phyloP scores from a whole-genome alignment of 2,113 vertebrate genomes.

The Origma solitaria region DNA sequence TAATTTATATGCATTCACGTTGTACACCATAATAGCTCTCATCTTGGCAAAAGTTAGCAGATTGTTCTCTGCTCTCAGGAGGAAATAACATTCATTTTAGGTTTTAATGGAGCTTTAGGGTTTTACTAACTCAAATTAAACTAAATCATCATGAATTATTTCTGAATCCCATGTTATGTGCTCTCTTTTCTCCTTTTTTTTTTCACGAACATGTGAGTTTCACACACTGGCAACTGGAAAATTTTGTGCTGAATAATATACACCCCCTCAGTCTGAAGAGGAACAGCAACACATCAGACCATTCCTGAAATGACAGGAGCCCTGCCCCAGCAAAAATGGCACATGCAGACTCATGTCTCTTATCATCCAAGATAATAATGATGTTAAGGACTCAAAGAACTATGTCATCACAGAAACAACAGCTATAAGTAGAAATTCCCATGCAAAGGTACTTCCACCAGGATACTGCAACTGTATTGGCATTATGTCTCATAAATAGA shows the following conservation, averaged over 20 bases:
- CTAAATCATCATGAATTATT: constrained; percentile 47
- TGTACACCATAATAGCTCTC: background rate
- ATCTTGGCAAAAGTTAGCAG: constrained; percentile 33
- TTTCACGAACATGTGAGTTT: background rate
- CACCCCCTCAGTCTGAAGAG: background rate
- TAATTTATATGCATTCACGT: background rate
- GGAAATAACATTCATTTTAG: constrained; percentile 27
- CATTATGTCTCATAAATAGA: background rate
- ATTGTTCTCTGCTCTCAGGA: constrained; percentile 25
- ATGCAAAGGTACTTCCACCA: background rate
- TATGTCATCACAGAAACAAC: background rate
- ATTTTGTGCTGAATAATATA: background rate
- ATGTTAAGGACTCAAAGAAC: background rate
- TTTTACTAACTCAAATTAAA: constrained; percentile 51
- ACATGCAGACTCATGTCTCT: background rate
- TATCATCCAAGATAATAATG: background rate
- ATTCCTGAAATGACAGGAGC: background rate
- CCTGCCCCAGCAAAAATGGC: background rate
- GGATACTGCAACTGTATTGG: background rate
- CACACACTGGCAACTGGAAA: background rate
- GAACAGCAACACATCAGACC: background rate
- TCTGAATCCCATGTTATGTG: constrained; percentile 37
- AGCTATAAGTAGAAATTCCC: background rate
- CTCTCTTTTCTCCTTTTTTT: background rate
- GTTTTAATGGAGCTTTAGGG: constrained; percentile 42